Percentiles rank a stretch among this genome's conserved stretches.
phyloP scores from a whole-genome alignment of 2,888 invertebrate species.

The Polylopha cassiicola region DNA sequence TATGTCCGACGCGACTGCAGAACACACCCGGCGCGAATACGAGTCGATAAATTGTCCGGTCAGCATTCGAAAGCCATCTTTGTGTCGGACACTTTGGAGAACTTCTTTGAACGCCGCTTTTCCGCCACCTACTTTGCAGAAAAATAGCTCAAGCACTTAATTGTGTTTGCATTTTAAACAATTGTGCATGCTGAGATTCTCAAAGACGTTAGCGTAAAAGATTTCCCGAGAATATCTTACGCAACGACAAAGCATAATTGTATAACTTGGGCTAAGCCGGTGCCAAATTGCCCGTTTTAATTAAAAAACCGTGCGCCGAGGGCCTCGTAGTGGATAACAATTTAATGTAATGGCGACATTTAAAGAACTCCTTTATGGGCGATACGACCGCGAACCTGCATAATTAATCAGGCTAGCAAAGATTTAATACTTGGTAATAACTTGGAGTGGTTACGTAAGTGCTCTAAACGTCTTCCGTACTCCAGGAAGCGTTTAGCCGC shows the following conservation, averaged over 20 bases:
- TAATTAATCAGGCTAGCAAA: slow-evolving; percentile 45
- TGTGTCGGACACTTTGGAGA: slow-evolving; percentile 14
- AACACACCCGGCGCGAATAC: slow-evolving; percentile 40
- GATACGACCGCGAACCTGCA: slow-evolving; percentile 51
- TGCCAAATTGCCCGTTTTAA: slow-evolving; percentile 64
- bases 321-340: slow-evolving; percentile 60
- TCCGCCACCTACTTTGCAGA: no score
- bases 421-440: slow-evolving; percentile 22
- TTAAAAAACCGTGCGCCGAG: slow-evolving; percentile 62
- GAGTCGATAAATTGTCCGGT: slow-evolving; percentile 46
- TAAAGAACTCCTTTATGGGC: slow-evolving; percentile 60
- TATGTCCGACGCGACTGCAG: slow-evolving; percentile 32
- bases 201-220: slow-evolving; percentile 1
- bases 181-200: neutral
- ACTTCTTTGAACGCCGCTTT: slow-evolving; percentile 5
- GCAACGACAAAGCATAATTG: slow-evolving; percentile 53
- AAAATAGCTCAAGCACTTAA: slow-evolving; percentile 4
- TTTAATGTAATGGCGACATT: slow-evolving; percentile 64
- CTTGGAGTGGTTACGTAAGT: slow-evolving; percentile 18
- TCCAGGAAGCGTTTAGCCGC: slow-evolving; percentile 1
- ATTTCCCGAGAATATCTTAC: slow-evolving; percentile 38
- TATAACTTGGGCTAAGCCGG: slow-evolving; percentile 49
- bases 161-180: no score
- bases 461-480: slow-evolving; percentile 11
- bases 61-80: slow-evolving; percentile 30